Percentiles rank a stretch among this genome's conserved stretches.
Evolutionary conservation across 2,797 vertebrate species (phyloP).

Genomic region (Tauraco hartlaubi): DNA sequence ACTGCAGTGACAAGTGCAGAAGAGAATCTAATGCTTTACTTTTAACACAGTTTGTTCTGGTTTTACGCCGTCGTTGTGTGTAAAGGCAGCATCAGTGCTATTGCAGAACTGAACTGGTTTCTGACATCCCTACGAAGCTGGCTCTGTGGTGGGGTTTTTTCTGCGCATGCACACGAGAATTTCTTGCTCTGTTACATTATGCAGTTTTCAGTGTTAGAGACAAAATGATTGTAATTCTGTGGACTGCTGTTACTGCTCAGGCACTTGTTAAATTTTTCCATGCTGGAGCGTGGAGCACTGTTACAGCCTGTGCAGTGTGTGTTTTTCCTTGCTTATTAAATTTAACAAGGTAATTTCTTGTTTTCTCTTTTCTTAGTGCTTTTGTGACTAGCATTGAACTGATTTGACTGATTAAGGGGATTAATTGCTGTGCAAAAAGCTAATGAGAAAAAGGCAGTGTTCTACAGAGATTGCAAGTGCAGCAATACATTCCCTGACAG

Average conservation of each 20-base stretch:
- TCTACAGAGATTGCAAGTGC: constrained; percentile 35
- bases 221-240: background rate
- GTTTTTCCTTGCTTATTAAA: constrained; percentile 65
- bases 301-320: background rate
- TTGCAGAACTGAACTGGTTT: background rate
- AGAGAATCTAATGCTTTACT: background rate
- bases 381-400: constrained; percentile 52
- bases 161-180: background rate
- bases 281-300: background rate
- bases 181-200: background rate
- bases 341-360: constrained; percentile 73
- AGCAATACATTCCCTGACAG: constrained; percentile 18
- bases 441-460: constrained; percentile 54
- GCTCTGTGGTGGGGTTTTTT: background rate
- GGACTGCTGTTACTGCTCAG: constrained; percentile 27
- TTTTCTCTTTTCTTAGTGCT: constrained; percentile 58
- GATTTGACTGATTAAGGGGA: constrained; percentile 67
- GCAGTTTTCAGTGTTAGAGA: background rate
- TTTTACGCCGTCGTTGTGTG: background rate
- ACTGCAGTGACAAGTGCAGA: background rate
- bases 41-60: background rate
- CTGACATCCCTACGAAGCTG: background rate
- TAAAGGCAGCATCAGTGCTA: background rate
- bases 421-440: constrained; percentile 70
- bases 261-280: background rate